A percentile compares a stretch with the other conserved stretches of the same genome.
These are phyloP conservation scores for Anarrhichthys ocellatus DNA, from an alignment of 2,113 vertebrate genomes.

Conservation along the genomic window DNA sequence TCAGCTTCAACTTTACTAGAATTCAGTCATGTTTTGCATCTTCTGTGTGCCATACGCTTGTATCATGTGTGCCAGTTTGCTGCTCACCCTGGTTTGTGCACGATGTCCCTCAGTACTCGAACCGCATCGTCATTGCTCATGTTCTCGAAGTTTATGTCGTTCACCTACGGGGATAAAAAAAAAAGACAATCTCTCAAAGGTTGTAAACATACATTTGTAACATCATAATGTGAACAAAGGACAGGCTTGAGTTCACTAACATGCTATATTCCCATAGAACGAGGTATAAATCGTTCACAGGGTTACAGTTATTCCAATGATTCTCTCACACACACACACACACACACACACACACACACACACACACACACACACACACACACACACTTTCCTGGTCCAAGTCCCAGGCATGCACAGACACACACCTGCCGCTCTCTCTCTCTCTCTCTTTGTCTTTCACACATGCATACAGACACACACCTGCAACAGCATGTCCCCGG, in stretches of 20 bases:
- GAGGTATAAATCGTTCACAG: background rate
- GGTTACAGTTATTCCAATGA: slow-evolving; percentile 3
- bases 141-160: slow-evolving; percentile 99
- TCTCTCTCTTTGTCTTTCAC: background rate
- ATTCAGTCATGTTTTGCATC: background rate
- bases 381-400: no score
- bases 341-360: no score
- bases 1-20: slow-evolving; percentile 7
- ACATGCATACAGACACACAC: slow-evolving; percentile 73
- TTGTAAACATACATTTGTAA: background rate
- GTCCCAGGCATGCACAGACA: no score
- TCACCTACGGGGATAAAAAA: slow-evolving; percentile 85
- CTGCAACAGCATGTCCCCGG: slow-evolving; percentile 97
- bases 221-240: background rate
- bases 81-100: slow-evolving; percentile 95
- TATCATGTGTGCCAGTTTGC: background rate
- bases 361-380: no score
- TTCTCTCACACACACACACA: background rate
- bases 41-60: background rate
- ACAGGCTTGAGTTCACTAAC: background rate
- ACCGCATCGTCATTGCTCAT: slow-evolving; percentile 99
- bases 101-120: slow-evolving; percentile 94
- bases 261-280: background rate
- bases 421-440: slow-evolving; percentile 1
- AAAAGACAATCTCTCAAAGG: slow-evolving; percentile 3